Conservation (phyloP, 1,140 invertebrate species). For the Gerris buenoi region DNA sequence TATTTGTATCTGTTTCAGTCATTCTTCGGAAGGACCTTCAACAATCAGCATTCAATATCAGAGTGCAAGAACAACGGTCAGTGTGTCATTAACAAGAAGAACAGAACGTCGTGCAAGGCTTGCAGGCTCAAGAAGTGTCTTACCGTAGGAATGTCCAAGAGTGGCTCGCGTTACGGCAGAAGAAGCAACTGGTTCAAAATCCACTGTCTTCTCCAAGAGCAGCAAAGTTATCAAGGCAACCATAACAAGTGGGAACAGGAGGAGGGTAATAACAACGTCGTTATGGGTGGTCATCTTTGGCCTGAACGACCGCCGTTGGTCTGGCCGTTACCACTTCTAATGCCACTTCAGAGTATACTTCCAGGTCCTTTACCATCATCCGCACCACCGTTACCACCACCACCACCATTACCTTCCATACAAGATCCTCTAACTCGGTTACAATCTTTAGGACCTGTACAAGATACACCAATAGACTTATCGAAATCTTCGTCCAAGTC, state of each 20-base stretch:
- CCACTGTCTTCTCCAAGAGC: conserved; percentile 40
- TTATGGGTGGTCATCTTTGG: not conserved
- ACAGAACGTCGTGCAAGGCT: conserved; percentile 47
- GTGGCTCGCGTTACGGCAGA: conserved; percentile 39
- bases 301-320: not conserved
- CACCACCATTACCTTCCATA: not conserved
- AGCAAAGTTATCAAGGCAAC: conserved; percentile 17
- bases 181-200: conserved; percentile 47
- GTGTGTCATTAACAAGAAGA: conserved; percentile 46
- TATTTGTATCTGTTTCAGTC: conserved; percentile 34
- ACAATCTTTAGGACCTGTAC: conserved; percentile 6
- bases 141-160: conserved; percentile 46
- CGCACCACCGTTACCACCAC: not conserved
- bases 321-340: not conserved
- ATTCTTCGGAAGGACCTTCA: conserved; percentile 49
- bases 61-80: conserved; percentile 42
- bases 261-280: conserved; percentile 8
- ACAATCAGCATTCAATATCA: conserved; percentile 38
- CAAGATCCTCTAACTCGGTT: not conserved
- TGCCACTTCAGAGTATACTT: not conserved
- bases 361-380: conserved; percentile 3
- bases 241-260: not conserved
- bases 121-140: conserved; percentile 47
- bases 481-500: not conserved
- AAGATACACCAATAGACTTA: conserved; percentile 10